Base-by-base conservation (phyloP, 2,113 vertebrate species). In the Turnix velox region DNA sequence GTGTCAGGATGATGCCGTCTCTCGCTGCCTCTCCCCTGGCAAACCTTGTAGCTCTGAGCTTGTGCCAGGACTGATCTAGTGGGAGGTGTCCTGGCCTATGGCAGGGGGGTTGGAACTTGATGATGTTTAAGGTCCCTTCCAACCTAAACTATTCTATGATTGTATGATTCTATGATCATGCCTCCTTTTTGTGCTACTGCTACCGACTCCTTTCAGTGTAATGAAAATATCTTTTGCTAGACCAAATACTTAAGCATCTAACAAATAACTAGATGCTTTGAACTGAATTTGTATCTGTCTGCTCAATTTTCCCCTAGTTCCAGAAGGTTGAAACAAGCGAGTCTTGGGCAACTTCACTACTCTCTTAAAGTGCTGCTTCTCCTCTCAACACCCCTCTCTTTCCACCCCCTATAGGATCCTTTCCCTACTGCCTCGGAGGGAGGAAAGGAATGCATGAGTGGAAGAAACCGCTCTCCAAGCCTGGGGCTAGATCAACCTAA, bases 401-500 rank as follows among this genome's bases (percentile, higher is more conserved):
- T 22, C 42, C 12, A 13, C 19, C 24, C 25, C 15, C 28, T 0
- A 0, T 1, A 31, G 42, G 46, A 48, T 12, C 10, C 10, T 58
- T 43, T 45, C 48, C 3, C 7, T 31, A 51, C 4, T 6, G 19
- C n/a, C 2, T 1, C 22, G 30, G n/a, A 39, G 31, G 45, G 15
- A 37, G 54, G 28, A 42, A 14, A 63, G 61, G 28, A 20, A 12
- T 30, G 37, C 27, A 5, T 8, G 25, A 18, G 5, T 16, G 28
- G 48, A 17, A 40, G 28, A 18, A 25, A 1, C 8, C 4, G 1
- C 25, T 10, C 24, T 16, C 59, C 0, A 4, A 35, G 43, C 15
- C 19, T 2, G 42, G 12, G 46, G 42, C 39, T 49, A 35, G 2
- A 9, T 6, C 49, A 14, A 39, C 12, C 39, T 19, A 9, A 4